Base-by-base conservation (phyloP, 35 echinoderm and acorn worm species). In the Anneissia japonica region DNA sequence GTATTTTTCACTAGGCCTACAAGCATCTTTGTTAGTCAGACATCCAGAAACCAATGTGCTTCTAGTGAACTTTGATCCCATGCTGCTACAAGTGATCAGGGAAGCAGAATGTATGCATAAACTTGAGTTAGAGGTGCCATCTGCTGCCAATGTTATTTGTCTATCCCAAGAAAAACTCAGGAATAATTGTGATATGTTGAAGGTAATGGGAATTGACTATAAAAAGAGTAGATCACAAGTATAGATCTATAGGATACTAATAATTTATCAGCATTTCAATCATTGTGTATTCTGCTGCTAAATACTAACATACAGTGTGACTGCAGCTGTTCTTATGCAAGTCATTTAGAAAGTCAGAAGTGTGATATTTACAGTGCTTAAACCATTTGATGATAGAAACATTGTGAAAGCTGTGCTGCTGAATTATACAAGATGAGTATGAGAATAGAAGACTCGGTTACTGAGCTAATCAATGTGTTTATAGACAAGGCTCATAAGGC, bases 61-160 rank as follows among this genome's bases (percentile, higher is more conserved):
- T 55, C 83, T 97, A 41, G 91, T 97, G 64, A 97, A 93, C 82
- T 93, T 97, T 90, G 95, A 97, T 82, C 95, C 95, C 1, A 32
- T 97, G 34, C 85, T 97, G 26, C 91, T 86, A 34, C 95, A 97
- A 87, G 91, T 97, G 35, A 97, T 97, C 37, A 79, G 95, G 14
- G 95, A 97, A 72, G 87, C 95, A 30, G 88, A 90, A 74, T 97
- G 95, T 37, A 93, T 97, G 95, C 41, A 46, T 32, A 97, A 97
- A 74, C 91, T 93, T 30, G 95, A 86, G 14, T 56, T 97, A 43
- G 95, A 97, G n/a, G 91, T 97, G 28, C 94, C 94, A 76, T 88
- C 93, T 38, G 88, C 95, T 30, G 95, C 95, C 77, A 81, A 88
- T 37, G 77, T 97, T 19, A 90, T 97, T 46, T 90, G 86, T 39